phyloP scores from a whole-genome alignment of 2,797 vertebrate species.

The Pyrocephalus nanus region DNA sequence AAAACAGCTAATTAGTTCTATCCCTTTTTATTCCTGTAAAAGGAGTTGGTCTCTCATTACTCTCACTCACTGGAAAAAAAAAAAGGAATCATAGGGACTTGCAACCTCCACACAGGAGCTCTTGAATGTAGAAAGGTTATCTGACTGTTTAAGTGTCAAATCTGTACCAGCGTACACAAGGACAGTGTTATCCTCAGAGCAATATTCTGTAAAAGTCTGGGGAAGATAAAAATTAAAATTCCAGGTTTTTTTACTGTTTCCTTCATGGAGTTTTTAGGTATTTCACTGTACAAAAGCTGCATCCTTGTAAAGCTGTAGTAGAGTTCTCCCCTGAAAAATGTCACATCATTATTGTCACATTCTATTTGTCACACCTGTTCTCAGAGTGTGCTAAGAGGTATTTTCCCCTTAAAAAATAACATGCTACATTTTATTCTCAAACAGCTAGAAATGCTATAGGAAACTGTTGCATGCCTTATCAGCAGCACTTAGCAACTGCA shows the following conservation, averaged over 20 bases:
- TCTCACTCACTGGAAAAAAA: neutral
- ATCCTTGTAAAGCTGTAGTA: neutral
- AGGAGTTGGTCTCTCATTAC: neutral
- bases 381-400: neutral
- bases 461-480: neutral
- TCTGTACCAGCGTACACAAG: fast-evolving
- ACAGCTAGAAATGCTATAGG: neutral
- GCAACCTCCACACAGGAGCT: neutral
- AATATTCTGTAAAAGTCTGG: neutral
- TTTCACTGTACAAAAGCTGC: neutral
- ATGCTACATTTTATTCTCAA: neutral
- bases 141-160: neutral
- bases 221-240: neutral
- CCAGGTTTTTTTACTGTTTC: neutral
- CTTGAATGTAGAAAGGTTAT: neutral
- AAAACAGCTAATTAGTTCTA: neutral
- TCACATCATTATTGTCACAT: neutral
- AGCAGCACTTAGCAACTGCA: neutral
- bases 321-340: neutral
- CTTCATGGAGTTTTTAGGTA: neutral
- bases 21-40: neutral
- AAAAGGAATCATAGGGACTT: neutral
- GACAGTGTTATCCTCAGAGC: neutral
- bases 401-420: neutral
- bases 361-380: neutral